Evolutionary conservation across 1,140 invertebrate genomes (phyloP).

Genomic region (Zaprionus davidi): DNA sequence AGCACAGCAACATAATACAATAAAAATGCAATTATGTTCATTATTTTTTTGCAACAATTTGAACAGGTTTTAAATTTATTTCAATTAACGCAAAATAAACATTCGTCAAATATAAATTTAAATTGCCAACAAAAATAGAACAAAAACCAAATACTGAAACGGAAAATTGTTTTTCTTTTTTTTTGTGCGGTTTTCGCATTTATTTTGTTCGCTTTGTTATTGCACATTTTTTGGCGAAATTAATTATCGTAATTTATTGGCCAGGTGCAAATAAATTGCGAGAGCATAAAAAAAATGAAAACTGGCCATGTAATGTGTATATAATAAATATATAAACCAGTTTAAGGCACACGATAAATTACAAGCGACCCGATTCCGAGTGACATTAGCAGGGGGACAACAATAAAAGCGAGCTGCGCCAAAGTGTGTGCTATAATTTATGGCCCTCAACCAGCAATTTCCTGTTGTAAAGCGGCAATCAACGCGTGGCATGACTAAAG

Average conservation of each 20-base stretch:
- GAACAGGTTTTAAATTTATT: slow-evolving; percentile 12
- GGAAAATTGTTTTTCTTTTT: not conserved
- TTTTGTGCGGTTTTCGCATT: not conserved
- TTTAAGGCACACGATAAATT: slow-evolving; percentile 47
- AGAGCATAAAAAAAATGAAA: slow-evolving; percentile 22
- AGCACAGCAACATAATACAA: not conserved
- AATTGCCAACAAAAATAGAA: slow-evolving; percentile 17
- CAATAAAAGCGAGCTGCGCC: slow-evolving; percentile 28
- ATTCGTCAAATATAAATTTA: slow-evolving; percentile 16
- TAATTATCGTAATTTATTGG: slow-evolving; percentile 54
- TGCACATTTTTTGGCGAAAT: slow-evolving; percentile 30
- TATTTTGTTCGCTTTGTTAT: not conserved
- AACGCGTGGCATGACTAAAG: not conserved
- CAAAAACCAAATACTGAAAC: slow-evolving; percentile 6
- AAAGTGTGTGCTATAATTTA: slow-evolving; percentile 55
- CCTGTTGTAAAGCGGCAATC: slow-evolving; percentile 27
- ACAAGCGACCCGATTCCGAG: slow-evolving; percentile 38
- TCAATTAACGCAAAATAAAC: slow-evolving; percentile 29
- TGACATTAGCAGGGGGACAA: slow-evolving; percentile 38
- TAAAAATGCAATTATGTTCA: not conserved
- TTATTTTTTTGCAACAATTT: not conserved
- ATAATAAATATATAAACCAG: slow-evolving; percentile 45
- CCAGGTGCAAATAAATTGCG: slow-evolving; percentile 48
- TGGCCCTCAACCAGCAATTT: slow-evolving; percentile 50
- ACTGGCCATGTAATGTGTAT: slow-evolving; percentile 5